Percentiles rank a stretch among this genome's conserved stretches.
phyloP scores from a whole-genome alignment of 2,888 invertebrate species.

The Noctua fimbriata region DNA sequence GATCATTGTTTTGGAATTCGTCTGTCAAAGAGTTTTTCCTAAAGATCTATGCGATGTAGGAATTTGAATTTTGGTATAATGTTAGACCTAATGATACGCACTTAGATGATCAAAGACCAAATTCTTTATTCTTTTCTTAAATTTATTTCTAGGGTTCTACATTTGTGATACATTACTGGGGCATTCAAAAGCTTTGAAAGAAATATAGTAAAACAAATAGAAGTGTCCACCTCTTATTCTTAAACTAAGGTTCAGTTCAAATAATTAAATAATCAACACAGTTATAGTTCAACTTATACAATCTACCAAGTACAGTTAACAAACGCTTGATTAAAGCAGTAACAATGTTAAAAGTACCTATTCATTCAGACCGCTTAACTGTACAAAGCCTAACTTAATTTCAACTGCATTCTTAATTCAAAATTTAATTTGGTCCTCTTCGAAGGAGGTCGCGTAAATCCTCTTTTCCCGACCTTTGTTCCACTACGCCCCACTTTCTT shows the following conservation, averaged over 20 bases:
- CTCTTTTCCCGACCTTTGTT: slow-evolving; percentile 17
- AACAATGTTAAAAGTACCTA: slow-evolving; percentile 28
- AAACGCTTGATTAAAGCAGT: slow-evolving; percentile 1
- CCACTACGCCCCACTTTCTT: slow-evolving; percentile 12
- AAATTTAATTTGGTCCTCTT: slow-evolving; percentile 62
- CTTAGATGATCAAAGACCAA: neutral
- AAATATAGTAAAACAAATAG: neutral
- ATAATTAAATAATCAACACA: neutral
- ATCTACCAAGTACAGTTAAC: neutral
- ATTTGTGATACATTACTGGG: neutral
- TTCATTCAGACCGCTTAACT: slow-evolving; percentile 37
- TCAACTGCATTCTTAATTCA: slow-evolving; percentile 60
- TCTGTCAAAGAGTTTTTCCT: neutral
- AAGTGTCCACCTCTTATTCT: neutral
- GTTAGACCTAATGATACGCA: neutral
- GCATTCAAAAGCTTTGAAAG: neutral
- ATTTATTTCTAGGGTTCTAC: neutral
- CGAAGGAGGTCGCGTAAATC: slow-evolving; percentile 42
- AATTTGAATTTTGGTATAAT: neutral
- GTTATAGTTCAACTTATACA: slow-evolving; percentile 10
- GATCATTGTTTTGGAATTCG: too few relatives aligned
- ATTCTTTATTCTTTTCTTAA: neutral
- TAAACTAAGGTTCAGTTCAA: neutral
- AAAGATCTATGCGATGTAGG: neutral
- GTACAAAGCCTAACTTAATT: slow-evolving; percentile 56